A percentile compares a stretch with the other conserved stretches of the same genome.
These are phyloP conservation scores for Zaprionus gabonicus DNA, from an alignment of 1,140 invertebrate species.

Conservation along the genomic window DNA sequence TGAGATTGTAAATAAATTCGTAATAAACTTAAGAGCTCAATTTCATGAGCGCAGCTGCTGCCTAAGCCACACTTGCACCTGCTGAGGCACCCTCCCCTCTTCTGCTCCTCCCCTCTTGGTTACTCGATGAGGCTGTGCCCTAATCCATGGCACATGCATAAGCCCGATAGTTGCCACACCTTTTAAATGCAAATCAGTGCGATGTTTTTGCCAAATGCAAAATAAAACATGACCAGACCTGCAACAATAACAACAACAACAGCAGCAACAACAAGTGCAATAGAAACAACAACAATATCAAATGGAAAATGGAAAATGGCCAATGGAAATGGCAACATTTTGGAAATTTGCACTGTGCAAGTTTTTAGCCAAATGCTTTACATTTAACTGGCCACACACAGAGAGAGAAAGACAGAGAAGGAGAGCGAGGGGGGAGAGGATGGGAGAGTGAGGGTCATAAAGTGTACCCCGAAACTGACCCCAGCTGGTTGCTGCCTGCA, in stretches of 20 bases:
- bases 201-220: conserved; percentile 58
- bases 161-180: conserved; percentile 57
- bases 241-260: conserved; percentile 13
- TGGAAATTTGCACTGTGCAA: conserved; percentile 66
- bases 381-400: conserved; percentile 63
- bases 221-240: conserved; percentile 32
- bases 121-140: neutral
- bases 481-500: conserved; percentile 67
- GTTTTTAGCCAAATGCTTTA: conserved; percentile 75
- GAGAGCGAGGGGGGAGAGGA: neutral
- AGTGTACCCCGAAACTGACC: conserved; percentile 71
- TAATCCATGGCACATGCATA: conserved; percentile 18
- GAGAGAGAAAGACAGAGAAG: neutral
- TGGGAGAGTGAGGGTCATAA: conserved; percentile 3
- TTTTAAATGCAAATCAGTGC: conserved; percentile 81
- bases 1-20: conserved; percentile 11
- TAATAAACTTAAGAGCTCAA: conserved; percentile 30
- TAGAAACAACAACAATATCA: conserved; percentile 44
- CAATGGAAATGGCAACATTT: conserved; percentile 53
- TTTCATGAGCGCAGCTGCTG: conserved; percentile 11
- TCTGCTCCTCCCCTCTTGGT: no score
- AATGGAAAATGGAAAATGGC: conserved; percentile 28
- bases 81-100: neutral
- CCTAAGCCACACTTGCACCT: neutral
- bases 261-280: conserved; percentile 37